A percentile compares a stretch with the other conserved stretches of the same genome.
Evolutionary conservation across 2,797 vertebrate genomes (phyloP).

Genomic region (Mionectes olivaceus): DNA sequence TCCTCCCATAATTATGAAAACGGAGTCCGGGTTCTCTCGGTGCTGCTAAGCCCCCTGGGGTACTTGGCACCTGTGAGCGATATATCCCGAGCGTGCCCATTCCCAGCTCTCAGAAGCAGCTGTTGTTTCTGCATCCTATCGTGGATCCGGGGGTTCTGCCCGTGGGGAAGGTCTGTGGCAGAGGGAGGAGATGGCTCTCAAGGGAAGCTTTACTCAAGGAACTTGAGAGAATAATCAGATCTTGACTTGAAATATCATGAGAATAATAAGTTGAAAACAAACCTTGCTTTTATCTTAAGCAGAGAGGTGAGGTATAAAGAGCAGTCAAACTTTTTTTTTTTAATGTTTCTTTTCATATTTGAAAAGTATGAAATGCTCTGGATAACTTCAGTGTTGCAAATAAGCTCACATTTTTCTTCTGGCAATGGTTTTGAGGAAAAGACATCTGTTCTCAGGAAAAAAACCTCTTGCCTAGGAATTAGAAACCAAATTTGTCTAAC

Average conservation of each 20-base stretch:
- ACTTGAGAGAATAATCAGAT: background rate
- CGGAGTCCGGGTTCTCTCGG: rapidly evolving
- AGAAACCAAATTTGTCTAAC: background rate
- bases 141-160: slow-evolving; percentile 72
- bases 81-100: rapidly evolving
- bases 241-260: background rate
- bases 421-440: background rate
- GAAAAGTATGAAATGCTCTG: background rate
- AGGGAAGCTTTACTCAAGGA: background rate
- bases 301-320: background rate
- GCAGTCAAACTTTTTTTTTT: background rate
- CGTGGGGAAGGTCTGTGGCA: slow-evolving; percentile 76
- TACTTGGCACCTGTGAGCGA: rapidly evolving
- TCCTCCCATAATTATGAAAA: rapidly evolving
- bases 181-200: slow-evolving; percentile 75
- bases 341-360: background rate
- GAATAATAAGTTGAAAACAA: background rate
- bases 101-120: rapidly evolving
- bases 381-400: background rate
- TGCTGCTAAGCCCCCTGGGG: rapidly evolving
- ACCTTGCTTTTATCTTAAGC: background rate
- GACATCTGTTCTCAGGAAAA: background rate
- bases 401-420: background rate
- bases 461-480: background rate
- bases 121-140: slow-evolving; percentile 64